Conservation (phyloP, 2,888 invertebrate genomes). For the Cetonia aurata region DNA sequence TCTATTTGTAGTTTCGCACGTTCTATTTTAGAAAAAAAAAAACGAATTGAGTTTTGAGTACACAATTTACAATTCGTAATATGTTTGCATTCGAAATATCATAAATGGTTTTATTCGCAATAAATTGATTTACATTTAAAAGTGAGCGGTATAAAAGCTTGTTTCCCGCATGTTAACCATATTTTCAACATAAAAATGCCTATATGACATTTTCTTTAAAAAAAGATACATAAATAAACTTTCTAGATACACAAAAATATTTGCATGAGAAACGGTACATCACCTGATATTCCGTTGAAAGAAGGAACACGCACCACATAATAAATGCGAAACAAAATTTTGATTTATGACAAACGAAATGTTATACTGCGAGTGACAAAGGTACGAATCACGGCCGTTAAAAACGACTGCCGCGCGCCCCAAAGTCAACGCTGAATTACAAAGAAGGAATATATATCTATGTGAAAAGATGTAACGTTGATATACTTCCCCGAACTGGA, state of each 20-base stretch:
- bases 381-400: slow-evolving; percentile 37
- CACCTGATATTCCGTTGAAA: slow-evolving; percentile 22
- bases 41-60: too few relatives aligned
- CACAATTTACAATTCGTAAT: too few relatives aligned
- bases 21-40: too few relatives aligned
- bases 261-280: slow-evolving; percentile 14
- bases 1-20: too few relatives aligned
- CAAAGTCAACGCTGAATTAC: slow-evolving; percentile 39
- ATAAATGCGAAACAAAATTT: slow-evolving; percentile 39
- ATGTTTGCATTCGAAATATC: too few relatives aligned
- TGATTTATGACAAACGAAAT: slow-evolving; percentile 41
- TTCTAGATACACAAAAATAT: slow-evolving; percentile 20
- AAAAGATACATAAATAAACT: slow-evolving; percentile 4
- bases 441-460: slow-evolving; percentile 39
- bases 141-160: too few relatives aligned
- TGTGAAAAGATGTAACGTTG: slow-evolving; percentile 25
- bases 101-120: too few relatives aligned
- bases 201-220: too few relatives aligned
- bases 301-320: slow-evolving; percentile 28
- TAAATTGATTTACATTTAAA: too few relatives aligned
- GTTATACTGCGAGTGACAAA: slow-evolving; percentile 40
- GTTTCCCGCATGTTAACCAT: too few relatives aligned
- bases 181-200: too few relatives aligned
- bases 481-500: slow-evolving; percentile 17
- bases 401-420: slow-evolving; percentile 33